Evolutionary conservation across 1,140 invertebrate genomes (phyloP), one percentile per base, ranked within the genome.

Genomic region (Sitodiplosis mosellana): DNA sequence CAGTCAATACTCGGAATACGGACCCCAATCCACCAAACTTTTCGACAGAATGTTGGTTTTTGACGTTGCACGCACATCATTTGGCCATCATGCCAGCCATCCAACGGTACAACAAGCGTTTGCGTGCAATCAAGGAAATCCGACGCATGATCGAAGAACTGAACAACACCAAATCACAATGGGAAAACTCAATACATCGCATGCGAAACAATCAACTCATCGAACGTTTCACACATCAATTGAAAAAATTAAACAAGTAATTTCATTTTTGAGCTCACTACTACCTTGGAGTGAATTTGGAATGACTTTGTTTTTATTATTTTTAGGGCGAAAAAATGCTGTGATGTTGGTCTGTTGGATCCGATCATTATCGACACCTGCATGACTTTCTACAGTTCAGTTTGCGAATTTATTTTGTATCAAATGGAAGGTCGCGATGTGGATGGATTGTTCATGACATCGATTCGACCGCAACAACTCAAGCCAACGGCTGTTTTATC

Each of bases 31-130:
- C 87, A 47, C 72, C 80, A 0, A 95, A 92, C 59, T 97, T 98
- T 66, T 81, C 87, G 21, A 96, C 92, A 0, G 86, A 94, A 54
- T 96, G 92, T 61, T 97, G 93, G 86, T 96, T 94, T 65, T 67
- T 97, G 22, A 95, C 92, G 0, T 69, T 97, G 12, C 87, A 93
- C 60, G 86, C 83, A 59, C 89, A 96, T 67, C 89, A 96, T 61
- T 71, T 97, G 37, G 81, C 87, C 20, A 72, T 95, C 21, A 69
- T 94, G 51, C 91, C 93, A 2, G 80, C 85, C 2, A 72, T 91
- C 17, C 81, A 88, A 57, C 87, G 86, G 46, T 90, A 96, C 61
- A 83, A 88, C 56, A 71, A 86, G 49, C 75, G 86, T 51, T 66
- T 80, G 48, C 75, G 89, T 49, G 81, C 83, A 33, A 76, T 94